Conservation (phyloP, 1,140 invertebrate species). For the Diorhabda carinulata region DNA sequence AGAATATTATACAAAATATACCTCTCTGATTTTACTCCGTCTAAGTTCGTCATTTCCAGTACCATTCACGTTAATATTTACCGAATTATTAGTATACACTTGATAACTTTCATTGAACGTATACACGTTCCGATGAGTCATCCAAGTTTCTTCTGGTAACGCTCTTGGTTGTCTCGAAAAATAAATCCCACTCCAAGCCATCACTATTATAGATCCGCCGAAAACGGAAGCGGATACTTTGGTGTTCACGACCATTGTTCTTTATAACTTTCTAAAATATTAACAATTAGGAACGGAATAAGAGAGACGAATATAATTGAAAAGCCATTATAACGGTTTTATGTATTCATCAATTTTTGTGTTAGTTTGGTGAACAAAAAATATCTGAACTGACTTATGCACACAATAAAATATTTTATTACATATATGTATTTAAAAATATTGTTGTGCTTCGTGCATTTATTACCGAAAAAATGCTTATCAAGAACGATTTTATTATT, state of each 20-base stretch:
- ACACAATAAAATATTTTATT: no score
- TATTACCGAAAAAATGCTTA: no score
- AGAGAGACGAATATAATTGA: no score
- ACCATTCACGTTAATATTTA: constrained; percentile 2
- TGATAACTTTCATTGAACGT: neutral
- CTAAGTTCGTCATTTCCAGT: constrained; percentile 8
- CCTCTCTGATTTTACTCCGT: constrained; percentile 41
- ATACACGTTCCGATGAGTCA: neutral
- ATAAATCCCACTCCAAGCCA: constrained; percentile 40
- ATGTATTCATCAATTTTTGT: no score
- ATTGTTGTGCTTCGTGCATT: no score
- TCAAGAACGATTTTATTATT: no score
- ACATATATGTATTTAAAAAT: no score
- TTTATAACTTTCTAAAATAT: neutral
- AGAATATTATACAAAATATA: constrained; percentile 17
- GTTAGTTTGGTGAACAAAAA: no score
- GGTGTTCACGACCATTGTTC: neutral
- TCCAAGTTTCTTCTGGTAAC: neutral
- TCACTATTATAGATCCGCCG: constrained; percentile 34
- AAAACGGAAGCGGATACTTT: constrained; percentile 30
- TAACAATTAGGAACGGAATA: no score
- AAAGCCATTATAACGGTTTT: no score
- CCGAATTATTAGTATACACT: neutral
- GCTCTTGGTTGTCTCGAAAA: constrained; percentile 24
- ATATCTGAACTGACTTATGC: no score